Conservation (phyloP, 2,888 invertebrate species). For the Nezara viridula region DNA sequence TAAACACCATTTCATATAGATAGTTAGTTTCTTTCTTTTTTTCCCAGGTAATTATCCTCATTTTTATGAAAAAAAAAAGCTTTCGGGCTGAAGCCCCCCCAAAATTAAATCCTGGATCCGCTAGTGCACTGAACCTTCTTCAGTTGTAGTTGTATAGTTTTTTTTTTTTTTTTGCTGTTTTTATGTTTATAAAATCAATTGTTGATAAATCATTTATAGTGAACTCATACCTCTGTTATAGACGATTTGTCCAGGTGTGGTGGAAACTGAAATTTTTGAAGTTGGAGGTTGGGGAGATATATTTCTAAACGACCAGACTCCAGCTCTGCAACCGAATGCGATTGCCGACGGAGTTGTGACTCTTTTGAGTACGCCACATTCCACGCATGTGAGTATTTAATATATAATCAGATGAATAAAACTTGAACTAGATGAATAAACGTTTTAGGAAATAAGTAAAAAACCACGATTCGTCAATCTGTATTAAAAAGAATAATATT, state of each 20-base stretch:
- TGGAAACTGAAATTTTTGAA: constrained; percentile 72
- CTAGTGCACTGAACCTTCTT: no score
- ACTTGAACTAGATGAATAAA: no score
- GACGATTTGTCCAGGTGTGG: constrained; percentile 78
- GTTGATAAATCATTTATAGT: neutral
- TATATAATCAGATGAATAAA: neutral
- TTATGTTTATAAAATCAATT: neutral
- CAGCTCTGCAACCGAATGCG: constrained; percentile 72
- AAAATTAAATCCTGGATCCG: no score
- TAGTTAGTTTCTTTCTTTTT: no score
- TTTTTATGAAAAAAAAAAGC: no score
- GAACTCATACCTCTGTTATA: constrained; percentile 66
- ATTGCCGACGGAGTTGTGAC: constrained; percentile 76
- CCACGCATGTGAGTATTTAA: constrained; percentile 71
- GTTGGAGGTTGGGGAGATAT: constrained; percentile 66
- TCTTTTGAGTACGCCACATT: constrained; percentile 75
- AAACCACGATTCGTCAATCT: no score
- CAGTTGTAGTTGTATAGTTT: no score
- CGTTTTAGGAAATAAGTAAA: no score
- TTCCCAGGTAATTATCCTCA: no score
- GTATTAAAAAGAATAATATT: no score
- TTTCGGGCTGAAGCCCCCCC: no score
- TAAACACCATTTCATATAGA: no score
- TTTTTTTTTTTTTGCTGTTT: neutral
- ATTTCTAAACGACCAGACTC: neutral